phyloP scores from a whole-genome alignment of 2,888 invertebrate species.

The Cheilosia grossa region DNA sequence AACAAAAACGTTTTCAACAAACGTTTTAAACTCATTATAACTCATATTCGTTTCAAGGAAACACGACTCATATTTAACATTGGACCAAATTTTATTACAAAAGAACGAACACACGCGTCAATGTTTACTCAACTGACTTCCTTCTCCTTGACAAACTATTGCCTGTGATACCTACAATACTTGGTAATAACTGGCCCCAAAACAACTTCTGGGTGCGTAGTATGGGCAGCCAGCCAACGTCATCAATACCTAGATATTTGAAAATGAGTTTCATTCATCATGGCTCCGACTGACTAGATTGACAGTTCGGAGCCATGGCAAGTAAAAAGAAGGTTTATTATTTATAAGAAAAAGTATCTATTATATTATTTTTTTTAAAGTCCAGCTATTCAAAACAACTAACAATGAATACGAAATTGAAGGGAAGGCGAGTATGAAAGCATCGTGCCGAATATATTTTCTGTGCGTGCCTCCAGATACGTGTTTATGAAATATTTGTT shows the following conservation, averaged over 20 bases:
- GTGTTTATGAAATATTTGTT: constrained; percentile 57
- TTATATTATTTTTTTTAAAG: constrained; percentile 15
- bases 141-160: constrained; percentile 59
- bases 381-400: constrained; percentile 14
- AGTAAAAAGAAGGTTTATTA: constrained; percentile 11
- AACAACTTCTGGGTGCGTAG: constrained; percentile 25
- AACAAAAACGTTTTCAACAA: constrained; percentile 51
- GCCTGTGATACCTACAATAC: constrained; percentile 16
- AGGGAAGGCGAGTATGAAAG: constrained; percentile 15
- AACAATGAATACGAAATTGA: constrained; percentile 22
- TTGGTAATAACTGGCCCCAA: constrained; percentile 45
- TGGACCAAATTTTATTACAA: constrained; percentile 67
- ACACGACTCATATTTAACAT: constrained; percentile 56
- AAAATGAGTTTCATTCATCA: constrained; percentile 40
- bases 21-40: constrained; percentile 39
- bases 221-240: constrained; percentile 40
- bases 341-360: constrained; percentile 5
- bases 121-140: constrained; percentile 68
- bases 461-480: constrained; percentile 58
- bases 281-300: constrained; percentile 32
- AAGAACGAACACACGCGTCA: constrained; percentile 57
- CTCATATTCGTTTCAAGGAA: constrained; percentile 43
- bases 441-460: constrained; percentile 46
- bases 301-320: constrained; percentile 26
- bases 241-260: constrained; percentile 62